Evolutionary conservation across 2,888 invertebrate genomes (phyloP).

Genomic region (Loripinus fragilis): DNA sequence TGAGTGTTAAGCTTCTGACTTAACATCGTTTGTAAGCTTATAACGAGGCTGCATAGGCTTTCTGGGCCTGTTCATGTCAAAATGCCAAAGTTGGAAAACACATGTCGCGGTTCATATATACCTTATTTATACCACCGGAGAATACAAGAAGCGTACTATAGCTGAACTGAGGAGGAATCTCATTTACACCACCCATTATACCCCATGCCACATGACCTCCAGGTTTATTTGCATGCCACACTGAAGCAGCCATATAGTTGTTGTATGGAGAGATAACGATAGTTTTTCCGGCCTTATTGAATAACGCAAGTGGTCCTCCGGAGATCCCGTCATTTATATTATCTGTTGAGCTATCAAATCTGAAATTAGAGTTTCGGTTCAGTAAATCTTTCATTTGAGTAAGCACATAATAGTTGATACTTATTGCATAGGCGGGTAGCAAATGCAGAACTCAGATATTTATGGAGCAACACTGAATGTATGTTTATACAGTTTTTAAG

Average conservation of each 20-base stretch:
- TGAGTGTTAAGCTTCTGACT: too few species aligned
- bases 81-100: too few species aligned
- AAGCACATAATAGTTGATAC: too few species aligned
- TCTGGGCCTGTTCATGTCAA: too few species aligned
- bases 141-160: conserved; percentile 40
- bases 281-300: conserved; percentile 63
- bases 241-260: conserved; percentile 69
- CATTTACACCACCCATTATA: conserved; percentile 72
- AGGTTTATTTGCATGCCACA: conserved; percentile 56
- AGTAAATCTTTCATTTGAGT: too few species aligned
- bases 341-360: conserved; percentile 8
- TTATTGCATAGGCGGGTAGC: too few species aligned
- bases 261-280: conserved; percentile 67
- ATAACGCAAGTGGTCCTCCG: conserved; percentile 69
- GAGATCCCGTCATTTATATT: conserved; percentile 62
- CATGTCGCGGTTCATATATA: neutral
- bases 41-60: too few species aligned
- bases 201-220: conserved; percentile 67
- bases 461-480: too few species aligned
- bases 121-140: conserved; percentile 43
- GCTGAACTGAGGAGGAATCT: conserved; percentile 39
- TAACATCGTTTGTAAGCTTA: too few species aligned
- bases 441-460: too few species aligned
- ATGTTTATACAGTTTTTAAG: too few species aligned
- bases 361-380: too few species aligned